phyloP scores from a whole-genome alignment of 2,888 invertebrate species.

The Drosophila pullipes region DNA sequence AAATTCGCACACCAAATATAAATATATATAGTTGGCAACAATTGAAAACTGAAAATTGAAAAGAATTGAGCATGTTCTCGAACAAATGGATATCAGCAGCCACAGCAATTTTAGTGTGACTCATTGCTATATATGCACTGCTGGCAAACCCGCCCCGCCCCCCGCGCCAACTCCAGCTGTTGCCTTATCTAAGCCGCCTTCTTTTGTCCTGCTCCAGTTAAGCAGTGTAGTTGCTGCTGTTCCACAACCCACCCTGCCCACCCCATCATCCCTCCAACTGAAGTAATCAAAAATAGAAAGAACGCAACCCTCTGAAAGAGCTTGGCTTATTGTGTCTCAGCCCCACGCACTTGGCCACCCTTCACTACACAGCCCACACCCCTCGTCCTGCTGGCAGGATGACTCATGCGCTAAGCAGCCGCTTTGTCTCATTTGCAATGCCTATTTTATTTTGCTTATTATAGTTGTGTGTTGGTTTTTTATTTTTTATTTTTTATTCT shows the following conservation, averaged over 20 bases:
- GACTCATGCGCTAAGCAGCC: conserved; percentile 53
- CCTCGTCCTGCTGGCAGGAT: conserved; percentile 33
- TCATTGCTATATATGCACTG: conserved; percentile 35
- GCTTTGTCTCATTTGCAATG: conserved; percentile 62
- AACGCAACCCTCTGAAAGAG: conserved; percentile 43
- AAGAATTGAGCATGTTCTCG: conserved; percentile 2
- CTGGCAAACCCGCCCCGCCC: not conserved
- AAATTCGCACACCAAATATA: not conserved
- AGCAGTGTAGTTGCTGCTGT: conserved; percentile 38
- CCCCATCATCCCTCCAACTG: not conserved
- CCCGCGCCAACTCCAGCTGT: conserved; percentile 38
- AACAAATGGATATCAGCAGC: conserved; percentile 7
- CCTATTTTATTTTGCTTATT: conserved; percentile 50
- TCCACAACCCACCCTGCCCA: conserved; percentile 26
- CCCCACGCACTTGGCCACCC: conserved; percentile 48
- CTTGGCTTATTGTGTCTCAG: conserved; percentile 14
- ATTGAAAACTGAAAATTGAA: conserved; percentile 11
- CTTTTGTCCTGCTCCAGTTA: conserved; percentile 51
- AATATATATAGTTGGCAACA: not conserved
- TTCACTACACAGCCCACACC: conserved; percentile 23
- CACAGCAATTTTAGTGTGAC: conserved; percentile 22
- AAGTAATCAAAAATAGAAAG: conserved; percentile 9
- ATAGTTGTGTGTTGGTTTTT: conserved; percentile 17
- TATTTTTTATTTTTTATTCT: conserved; percentile 9
- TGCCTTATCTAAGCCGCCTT: conserved; percentile 44